Evolutionary conservation across 92 coral and sea anemone genomes (phyloP).

Genomic region (Zoanthus sociatus): DNA sequence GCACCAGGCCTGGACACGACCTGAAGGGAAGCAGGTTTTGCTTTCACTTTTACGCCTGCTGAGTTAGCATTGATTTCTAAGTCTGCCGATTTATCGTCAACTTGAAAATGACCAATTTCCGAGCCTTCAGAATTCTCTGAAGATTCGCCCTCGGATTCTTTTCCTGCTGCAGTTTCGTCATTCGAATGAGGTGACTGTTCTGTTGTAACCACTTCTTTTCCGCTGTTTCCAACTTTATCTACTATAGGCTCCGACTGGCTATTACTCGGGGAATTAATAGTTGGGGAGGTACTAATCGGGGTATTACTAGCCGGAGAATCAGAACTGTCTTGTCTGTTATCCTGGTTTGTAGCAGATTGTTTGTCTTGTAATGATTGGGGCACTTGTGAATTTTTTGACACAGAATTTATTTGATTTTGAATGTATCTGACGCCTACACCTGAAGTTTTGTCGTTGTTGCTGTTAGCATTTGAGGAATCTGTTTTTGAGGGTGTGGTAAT

Average conservation of each 20-base stretch:
- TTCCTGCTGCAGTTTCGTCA: constrained; percentile 11
- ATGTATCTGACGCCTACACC: neutral
- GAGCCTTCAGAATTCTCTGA: constrained; percentile 62
- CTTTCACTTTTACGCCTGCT: constrained; percentile 96
- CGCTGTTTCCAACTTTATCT: constrained; percentile 84
- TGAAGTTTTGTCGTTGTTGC: constrained; percentile 4
- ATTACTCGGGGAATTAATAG: neutral
- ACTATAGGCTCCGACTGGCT: constrained; percentile 64
- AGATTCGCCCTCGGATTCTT: constrained; percentile 19
- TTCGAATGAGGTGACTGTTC: constrained; percentile 50
- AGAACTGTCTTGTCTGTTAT: neutral
- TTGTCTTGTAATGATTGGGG: neutral
- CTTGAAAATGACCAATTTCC: constrained; percentile 95
- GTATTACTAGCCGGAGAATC: neutral
- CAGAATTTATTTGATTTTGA: neutral
- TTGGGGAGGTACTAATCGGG: neutral
- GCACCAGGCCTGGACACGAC: constrained; percentile 99
- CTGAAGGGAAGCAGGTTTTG: constrained; percentile 99
- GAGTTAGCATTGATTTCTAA: constrained; percentile 98
- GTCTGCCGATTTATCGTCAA: constrained; percentile 98
- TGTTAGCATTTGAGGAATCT: constrained; percentile 13
- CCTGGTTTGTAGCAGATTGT: constrained; percentile 3
- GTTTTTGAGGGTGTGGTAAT: constrained; percentile 32
- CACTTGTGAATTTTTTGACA: constrained; percentile 4
- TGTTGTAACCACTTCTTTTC: constrained; percentile 83